Evolutionary conservation across 2,113 vertebrate genomes (phyloP).

Genomic region (Leptocoma aspasia): DNA sequence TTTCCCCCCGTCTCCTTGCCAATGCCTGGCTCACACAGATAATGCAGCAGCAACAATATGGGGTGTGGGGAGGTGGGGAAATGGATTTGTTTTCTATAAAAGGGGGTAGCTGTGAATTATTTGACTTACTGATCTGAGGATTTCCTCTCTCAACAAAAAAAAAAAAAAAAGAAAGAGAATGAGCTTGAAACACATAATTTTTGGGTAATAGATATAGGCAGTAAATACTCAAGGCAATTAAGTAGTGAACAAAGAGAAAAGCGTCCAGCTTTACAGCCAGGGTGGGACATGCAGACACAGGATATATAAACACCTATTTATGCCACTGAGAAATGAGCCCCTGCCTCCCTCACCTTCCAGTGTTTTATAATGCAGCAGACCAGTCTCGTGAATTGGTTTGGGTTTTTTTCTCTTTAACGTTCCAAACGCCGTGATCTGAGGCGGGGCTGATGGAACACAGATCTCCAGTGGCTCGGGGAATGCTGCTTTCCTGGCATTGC

Average conservation of each 20-base stretch:
- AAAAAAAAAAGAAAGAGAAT: neutral
- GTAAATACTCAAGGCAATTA: neutral
- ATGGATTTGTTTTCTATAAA: neutral
- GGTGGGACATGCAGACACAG: neutral
- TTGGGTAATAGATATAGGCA: neutral
- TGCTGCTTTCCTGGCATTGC: neutral
- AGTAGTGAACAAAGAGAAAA: neutral
- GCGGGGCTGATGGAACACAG: neutral
- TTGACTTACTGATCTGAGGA: neutral
- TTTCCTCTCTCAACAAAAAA: neutral
- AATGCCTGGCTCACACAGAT: slow-evolving; percentile 57
- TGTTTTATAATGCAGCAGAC: neutral
- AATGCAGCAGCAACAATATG: neutral
- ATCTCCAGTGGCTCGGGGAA: neutral
- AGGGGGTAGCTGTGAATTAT: neutral
- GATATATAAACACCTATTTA: neutral
- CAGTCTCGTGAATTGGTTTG: neutral
- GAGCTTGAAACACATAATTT: neutral
- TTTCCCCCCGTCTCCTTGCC: neutral
- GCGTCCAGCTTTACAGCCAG: neutral
- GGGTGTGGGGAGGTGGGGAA: neutral
- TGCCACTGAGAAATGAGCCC: neutral
- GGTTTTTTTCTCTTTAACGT: neutral
- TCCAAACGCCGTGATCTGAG: neutral
- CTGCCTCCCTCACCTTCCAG: neutral